A percentile compares a stretch with the other conserved stretches of the same genome.
Conservation (phyloP, 2,797 vertebrate species). For the Carapus acus region DNA sequence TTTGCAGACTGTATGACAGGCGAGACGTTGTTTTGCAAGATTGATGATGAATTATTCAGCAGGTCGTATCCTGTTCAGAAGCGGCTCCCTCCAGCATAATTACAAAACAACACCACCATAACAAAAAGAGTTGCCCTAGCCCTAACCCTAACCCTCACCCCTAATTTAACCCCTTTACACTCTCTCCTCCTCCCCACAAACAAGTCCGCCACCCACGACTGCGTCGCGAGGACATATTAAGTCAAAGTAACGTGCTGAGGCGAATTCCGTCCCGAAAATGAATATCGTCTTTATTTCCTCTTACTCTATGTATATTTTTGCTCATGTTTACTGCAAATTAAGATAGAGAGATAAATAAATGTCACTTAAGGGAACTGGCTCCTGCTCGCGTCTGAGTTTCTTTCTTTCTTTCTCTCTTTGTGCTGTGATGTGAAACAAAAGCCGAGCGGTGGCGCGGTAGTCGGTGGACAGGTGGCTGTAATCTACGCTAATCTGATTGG, state of each 20-base stretch:
- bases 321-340: constrained; percentile 73
- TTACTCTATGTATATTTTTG: constrained; percentile 72
- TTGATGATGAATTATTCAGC: not conserved
- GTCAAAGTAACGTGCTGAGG: constrained; percentile 35
- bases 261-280: constrained; percentile 34
- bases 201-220: constrained; percentile 38
- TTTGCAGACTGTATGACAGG: no score
- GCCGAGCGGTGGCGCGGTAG: no score
- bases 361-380: constrained; percentile 62
- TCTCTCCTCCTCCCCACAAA: constrained; percentile 17
- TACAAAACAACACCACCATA: constrained; percentile 23
- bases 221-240: constrained; percentile 33
- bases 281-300: constrained; percentile 63
- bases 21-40: no score
- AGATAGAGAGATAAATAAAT: constrained; percentile 74
- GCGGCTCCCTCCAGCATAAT: not conserved
- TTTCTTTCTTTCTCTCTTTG: no score
- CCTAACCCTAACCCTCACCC: no score
- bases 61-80: not conserved
- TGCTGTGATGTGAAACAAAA: no score
- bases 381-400: not conserved
- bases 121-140: no score
- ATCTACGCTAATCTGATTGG: constrained; percentile 50
- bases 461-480: constrained; percentile 39
- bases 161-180: constrained; percentile 9